Conservation (phyloP, 2,888 invertebrate genomes). For the Petrophora chlorosata region DNA sequence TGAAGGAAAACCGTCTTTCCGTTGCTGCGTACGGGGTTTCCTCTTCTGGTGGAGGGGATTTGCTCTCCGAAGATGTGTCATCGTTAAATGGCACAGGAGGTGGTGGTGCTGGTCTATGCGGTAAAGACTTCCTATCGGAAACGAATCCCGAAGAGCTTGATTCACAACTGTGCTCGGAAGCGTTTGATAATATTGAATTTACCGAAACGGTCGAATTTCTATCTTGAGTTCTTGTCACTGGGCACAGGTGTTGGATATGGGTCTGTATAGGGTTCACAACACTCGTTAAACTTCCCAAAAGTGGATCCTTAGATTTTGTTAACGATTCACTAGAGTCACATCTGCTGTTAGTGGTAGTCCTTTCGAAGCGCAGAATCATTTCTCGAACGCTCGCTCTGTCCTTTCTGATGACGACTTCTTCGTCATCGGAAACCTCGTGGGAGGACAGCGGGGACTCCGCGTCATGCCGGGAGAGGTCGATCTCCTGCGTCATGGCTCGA, state of each 20-base stretch:
- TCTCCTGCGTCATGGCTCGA: conserved; percentile 73
- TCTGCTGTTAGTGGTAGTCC: conserved; percentile 54
- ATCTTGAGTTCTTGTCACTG: conserved; percentile 68
- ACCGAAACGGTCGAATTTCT: conserved; percentile 78
- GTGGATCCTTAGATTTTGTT: conserved; percentile 60
- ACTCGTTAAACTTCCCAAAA: conserved; percentile 69
- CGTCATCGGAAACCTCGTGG: conserved; percentile 64
- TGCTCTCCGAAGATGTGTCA: conserved; percentile 56
- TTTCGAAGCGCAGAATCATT: conserved; percentile 77
- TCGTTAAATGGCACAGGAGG: conserved; percentile 72
- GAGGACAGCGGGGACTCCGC: conserved; percentile 63
- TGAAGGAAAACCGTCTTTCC: conserved; percentile 65
- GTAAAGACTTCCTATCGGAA: conserved; percentile 73
- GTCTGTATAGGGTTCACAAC: conserved; percentile 69
- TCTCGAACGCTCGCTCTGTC: conserved; percentile 70
- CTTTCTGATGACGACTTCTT: conserved; percentile 65
- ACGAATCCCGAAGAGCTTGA: conserved; percentile 80
- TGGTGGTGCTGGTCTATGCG: conserved; percentile 76
- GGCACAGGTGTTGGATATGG: conserved; percentile 68
- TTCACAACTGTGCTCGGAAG: conserved; percentile 74
- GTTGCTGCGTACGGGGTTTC: conserved; percentile 43
- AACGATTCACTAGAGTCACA: conserved; percentile 69
- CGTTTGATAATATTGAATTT: conserved; percentile 77
- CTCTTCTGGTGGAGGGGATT: conserved; percentile 55
- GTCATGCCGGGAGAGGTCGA: conserved; percentile 58